Evolutionary conservation across 2,113 vertebrate species (phyloP).

Genomic region (Xenopus borealis): DNA sequence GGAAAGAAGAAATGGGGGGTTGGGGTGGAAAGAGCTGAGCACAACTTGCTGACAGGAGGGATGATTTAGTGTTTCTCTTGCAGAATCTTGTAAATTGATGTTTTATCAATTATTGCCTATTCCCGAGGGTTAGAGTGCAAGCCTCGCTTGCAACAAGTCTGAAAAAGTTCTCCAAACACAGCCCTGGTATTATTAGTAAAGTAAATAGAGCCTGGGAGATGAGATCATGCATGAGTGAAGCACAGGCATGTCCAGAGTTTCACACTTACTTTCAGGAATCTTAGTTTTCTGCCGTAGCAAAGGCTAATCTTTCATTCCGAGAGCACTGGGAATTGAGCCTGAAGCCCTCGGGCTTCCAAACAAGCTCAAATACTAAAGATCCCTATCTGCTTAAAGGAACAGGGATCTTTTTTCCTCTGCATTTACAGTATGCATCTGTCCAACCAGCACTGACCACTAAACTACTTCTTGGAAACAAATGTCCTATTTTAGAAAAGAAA

Average conservation of each 20-base stretch:
- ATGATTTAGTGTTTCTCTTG: constrained; percentile 46
- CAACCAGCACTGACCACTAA: no score
- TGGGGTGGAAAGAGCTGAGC: constrained; percentile 50
- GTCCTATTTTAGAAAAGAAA: no score
- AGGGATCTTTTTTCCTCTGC: not conserved
- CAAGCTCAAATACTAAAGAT: constrained; percentile 26
- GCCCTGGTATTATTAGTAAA: constrained; percentile 26
- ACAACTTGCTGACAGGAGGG: constrained; percentile 48
- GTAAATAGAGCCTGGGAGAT: constrained; percentile 26
- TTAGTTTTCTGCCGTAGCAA: constrained; percentile 18
- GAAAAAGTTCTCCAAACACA: constrained; percentile 31
- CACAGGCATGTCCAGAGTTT: constrained; percentile 32
- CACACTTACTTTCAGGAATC: constrained; percentile 34
- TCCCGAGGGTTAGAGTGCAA: constrained; percentile 22
- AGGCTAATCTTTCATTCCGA: constrained; percentile 26
- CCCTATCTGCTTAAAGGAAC: constrained; percentile 24
- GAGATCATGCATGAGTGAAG: constrained; percentile 33
- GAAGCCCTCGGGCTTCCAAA: constrained; percentile 23
- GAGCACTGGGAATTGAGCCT: constrained; percentile 26
- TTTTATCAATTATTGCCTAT: constrained; percentile 24
- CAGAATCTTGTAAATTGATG: constrained; percentile 40
- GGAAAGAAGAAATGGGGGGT: constrained; percentile 30
- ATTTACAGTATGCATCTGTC: not conserved
- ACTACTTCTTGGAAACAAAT: no score
- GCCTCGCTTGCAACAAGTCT: constrained; percentile 26